phyloP scores from a whole-genome alignment of 64 coral and sea anemone species.

The Dendronephthya gigantea region DNA sequence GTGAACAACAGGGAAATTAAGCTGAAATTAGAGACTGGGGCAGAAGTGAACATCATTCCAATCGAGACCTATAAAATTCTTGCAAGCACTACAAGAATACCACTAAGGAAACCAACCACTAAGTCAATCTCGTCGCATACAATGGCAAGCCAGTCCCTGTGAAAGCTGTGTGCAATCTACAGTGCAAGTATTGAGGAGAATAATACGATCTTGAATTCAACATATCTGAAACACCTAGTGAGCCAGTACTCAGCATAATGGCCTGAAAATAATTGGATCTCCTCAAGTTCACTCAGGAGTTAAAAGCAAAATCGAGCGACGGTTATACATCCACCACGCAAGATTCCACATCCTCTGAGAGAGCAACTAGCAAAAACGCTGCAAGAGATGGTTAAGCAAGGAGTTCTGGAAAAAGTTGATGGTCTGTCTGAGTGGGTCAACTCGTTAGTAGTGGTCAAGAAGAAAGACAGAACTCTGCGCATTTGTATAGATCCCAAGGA shows the following conservation, averaged over 20 bases:
- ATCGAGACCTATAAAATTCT: not conserved
- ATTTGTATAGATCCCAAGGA: not conserved
- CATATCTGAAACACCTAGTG: not conserved
- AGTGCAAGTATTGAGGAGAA: not conserved
- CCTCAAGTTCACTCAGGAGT: not conserved
- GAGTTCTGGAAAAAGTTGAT: not conserved
- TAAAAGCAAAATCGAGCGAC: not conserved
- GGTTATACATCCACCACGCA: conserved; percentile 24
- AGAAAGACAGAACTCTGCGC: conserved; percentile 19
- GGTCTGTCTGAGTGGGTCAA: conserved; percentile 19
- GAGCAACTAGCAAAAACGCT: not conserved
- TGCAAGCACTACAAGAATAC: not conserved
- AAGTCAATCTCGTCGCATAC: not conserved
- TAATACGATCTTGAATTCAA: not conserved
- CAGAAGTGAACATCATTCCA: not conserved
- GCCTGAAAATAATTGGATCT: not conserved
- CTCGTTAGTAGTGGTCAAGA: not conserved
- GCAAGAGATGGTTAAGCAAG: not conserved
- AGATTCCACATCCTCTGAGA: not conserved
- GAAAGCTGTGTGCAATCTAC: not conserved
- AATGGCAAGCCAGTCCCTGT: conserved; percentile 1
- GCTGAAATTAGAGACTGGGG: not conserved
- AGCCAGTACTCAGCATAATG: not conserved
- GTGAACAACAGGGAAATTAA: not conserved
- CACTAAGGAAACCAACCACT: not conserved